phyloP scores from a whole-genome alignment of 2,888 invertebrate genomes.

The Agrochola litura region DNA sequence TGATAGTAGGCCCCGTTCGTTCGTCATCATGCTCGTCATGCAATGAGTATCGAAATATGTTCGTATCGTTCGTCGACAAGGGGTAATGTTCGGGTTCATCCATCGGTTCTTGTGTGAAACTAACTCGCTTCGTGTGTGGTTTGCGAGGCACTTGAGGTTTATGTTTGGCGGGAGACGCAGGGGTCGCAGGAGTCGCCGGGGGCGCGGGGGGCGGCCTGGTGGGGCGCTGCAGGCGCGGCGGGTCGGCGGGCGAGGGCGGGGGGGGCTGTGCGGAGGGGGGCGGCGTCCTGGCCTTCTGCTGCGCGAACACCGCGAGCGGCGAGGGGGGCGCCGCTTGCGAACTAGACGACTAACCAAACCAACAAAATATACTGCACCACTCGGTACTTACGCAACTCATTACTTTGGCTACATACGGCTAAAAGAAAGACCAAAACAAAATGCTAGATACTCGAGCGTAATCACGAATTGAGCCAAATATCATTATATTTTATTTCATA shows the following conservation, averaged over 20 bases:
- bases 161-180: constrained; percentile 78
- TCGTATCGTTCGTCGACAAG: constrained; percentile 75
- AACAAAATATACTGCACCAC: constrained; percentile 83
- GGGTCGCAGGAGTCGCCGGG: constrained; percentile 53
- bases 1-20: constrained; percentile 67
- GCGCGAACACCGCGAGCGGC: constrained; percentile 84
- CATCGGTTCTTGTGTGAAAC: constrained; percentile 84
- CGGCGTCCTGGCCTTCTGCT: constrained; percentile 80
- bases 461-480: constrained; percentile 59
- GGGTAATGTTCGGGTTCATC: constrained; percentile 75
- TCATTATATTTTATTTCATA: constrained; percentile 58
- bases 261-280: constrained; percentile 73
- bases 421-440: constrained; percentile 76
- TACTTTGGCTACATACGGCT: constrained; percentile 69
- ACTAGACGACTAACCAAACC: constrained; percentile 89
- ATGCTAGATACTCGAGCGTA: constrained; percentile 68
- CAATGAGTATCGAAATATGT: constrained; percentile 72
- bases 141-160: constrained; percentile 88
- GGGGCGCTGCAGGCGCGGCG: constrained; percentile 72
- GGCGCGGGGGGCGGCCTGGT: constrained; percentile 75
- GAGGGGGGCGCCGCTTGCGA: constrained; percentile 81
- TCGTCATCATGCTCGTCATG: constrained; percentile 82
- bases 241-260: constrained; percentile 72
- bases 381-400: constrained; percentile 73
- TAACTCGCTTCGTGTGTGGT: constrained; percentile 89